Conservation (phyloP, 1,140 invertebrate genomes). For the Trinorchestia longiramus region DNA sequence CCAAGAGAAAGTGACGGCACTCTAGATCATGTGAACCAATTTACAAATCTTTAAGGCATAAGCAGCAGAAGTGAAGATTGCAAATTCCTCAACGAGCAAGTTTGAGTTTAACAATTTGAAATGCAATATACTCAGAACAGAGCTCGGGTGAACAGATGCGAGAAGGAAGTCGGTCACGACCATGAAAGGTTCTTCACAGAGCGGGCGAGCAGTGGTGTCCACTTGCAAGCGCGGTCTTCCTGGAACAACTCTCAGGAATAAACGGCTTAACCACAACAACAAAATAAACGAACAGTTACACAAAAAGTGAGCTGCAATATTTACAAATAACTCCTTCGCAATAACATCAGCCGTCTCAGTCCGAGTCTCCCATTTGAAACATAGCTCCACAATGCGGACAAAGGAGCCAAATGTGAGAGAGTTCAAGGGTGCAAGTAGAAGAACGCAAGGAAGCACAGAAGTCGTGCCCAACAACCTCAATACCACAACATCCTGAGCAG, state of each 20-base stretch:
- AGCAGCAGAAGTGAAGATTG: neutral
- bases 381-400: neutral
- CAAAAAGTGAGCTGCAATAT: neutral
- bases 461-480: neutral
- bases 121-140: neutral
- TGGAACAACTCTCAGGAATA: neutral
- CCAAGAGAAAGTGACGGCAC: neutral
- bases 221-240: neutral
- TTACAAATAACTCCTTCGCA: neutral
- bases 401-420: neutral
- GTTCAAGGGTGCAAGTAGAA: neutral
- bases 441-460: neutral
- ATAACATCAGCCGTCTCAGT: neutral
- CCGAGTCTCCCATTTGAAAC: neutral
- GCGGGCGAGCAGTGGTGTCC: neutral
- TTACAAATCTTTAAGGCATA: neutral
- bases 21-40: neutral
- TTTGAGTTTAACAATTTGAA: neutral
- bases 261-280: neutral
- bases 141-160: neutral
- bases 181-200: neutral
- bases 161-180: neutral
- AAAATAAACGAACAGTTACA: neutral
- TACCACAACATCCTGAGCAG: neutral
- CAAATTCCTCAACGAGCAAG: neutral